Base-by-base conservation (phyloP, 35 echinoderm and acorn worm species). In the Heliocidaris erythrogramma region DNA sequence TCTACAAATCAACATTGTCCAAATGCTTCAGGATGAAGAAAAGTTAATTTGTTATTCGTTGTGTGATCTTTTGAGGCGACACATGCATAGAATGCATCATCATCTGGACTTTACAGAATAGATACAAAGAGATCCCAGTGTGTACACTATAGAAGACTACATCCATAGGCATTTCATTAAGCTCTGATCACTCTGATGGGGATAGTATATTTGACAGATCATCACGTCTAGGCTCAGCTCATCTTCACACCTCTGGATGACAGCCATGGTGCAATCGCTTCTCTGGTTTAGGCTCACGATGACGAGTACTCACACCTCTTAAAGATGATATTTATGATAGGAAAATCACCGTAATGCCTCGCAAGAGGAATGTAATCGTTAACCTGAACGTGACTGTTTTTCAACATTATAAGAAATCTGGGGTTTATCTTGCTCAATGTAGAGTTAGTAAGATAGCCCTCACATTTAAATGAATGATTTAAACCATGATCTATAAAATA, bases 81-180 rank as follows among this genome's bases (percentile, higher is more conserved):
- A 78, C 21, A 78, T 27, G 65, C 65, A 78, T 78, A n/a, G 27
- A n/a, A 78, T 78, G n/a, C 65, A 78, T 78, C 65, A 78, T 78
- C 21, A 21, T 78, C 65, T n/a, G 27, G 18, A 78, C 5, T 21
- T 78, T 78, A 21, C 4, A 18, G 27, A 78, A 78, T 7, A 24
- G 65, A 78, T 78, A 78, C 18, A 27, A 56, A 56, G 52, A 56
- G 10, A 14, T 56, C 52, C 52, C 52, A 56, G 52, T 56, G 52
- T 78, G 65, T 27, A 78, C 27, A 7, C 65, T 27, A 24, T 78
- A 0, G 2, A n/a, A 78, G 65, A 78, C 65, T n/a, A 78, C 65
- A n/a, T n/a, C 65, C 65, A 78, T 78, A n/a, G 65, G 65, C 65
- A 78, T 78, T 78, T 78, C 65, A 78, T 78, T 78, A 78, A 78